These are phyloP conservation scores for Saturnia pavonia DNA, from an alignment of 2,888 invertebrate genomes.

Conservation along the genomic window DNA sequence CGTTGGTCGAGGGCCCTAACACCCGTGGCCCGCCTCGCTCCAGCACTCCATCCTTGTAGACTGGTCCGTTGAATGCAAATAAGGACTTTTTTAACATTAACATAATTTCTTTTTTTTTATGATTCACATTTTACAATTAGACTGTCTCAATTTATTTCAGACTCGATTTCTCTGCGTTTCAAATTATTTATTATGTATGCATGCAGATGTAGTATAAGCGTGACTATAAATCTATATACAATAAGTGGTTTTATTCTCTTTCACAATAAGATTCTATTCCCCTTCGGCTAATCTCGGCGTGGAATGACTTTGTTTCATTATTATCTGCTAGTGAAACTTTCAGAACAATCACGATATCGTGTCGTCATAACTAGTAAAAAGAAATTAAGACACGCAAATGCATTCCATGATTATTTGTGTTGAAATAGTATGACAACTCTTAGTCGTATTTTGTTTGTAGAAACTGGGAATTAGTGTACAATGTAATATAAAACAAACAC, in stretches of 20 bases:
- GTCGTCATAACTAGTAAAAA: conserved; percentile 31
- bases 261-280: background rate
- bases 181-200: background rate
- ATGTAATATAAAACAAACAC: background rate
- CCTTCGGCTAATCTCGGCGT: conserved; percentile 41
- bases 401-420: background rate
- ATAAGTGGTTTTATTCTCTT: background rate
- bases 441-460: background rate
- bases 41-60: conserved; percentile 44
- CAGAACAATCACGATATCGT: conserved; percentile 28
- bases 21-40: conserved; percentile 45
- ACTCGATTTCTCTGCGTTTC: conserved; percentile 27
- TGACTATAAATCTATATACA: background rate
- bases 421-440: background rate
- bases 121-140: conserved; percentile 27
- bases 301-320: conserved; percentile 43
- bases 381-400: conserved; percentile 24
- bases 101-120: conserved; percentile 48
- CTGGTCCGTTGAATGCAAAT: conserved; percentile 67
- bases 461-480: background rate
- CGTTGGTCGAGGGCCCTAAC: conserved; percentile 71
- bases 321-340: conserved; percentile 35
- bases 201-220: background rate
- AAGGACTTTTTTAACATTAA: conserved; percentile 47
- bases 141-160: conserved; percentile 40